Base-by-base conservation (phyloP, 2,113 vertebrate species). In the Amphilophus citrinellus region DNA sequence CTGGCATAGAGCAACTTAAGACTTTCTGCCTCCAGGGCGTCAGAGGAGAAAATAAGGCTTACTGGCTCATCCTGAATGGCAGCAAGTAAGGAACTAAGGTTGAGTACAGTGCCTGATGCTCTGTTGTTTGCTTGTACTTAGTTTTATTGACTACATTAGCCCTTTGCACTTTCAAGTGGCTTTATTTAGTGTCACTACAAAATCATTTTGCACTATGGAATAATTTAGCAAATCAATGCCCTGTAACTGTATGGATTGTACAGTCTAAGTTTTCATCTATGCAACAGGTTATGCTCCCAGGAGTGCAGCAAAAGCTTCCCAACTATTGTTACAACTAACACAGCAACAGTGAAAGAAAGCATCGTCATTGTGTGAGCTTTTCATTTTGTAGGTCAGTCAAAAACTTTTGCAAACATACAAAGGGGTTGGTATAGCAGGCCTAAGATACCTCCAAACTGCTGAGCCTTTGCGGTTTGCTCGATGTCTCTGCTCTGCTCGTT, bases 171-270 rank as follows among this genome's bases (percentile, higher is more conserved):
- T 22, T 65, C 39, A 14, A 22, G 62, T 44, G n/a, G 39, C 37
- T 66, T 65, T 42, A 42, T 50, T 50, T 17, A 47, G n/a, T 22
- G 11, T 65, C 62, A 39, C 20, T 65, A 2, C n/a, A 65, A 42
- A 65, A 42, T 42, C 2, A 24, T 24, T 42, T 42, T 66, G 7
- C 7, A 42, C 7, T 14, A 0, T 22, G 35, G 62, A 42, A 24
- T 66, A 66, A 66, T 15, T 66, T 15, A 44, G 22, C 9, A 1
- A 44, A 66, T 66, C 35, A 4, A 35, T 13, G 10, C 11, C 20
- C 32, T n/a, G 6, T n/a, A 9, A 4, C 17, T 39, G 14, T 10
- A 68, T 0, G 47, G 39, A 68, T 0, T 47, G 7, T 18, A 56
- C 8, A 7, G 18, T 7, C 17, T 9, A 56, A 56, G 50, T 56